Conservation (phyloP, 2,113 vertebrate genomes). For the Centrocercus urophasianus region DNA sequence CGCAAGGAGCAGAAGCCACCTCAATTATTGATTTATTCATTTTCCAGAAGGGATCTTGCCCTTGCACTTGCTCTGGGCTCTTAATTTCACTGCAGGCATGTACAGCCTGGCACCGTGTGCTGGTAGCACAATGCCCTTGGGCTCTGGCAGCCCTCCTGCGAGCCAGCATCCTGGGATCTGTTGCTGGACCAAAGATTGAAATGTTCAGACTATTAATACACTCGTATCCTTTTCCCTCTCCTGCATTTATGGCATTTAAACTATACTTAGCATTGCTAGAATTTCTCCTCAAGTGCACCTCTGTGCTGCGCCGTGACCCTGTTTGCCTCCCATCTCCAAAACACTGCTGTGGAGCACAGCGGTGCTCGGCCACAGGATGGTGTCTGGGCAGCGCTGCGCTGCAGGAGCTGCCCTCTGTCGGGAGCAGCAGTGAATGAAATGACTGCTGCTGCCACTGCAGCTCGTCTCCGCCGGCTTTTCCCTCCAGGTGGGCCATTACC, state of each 20-base stretch:
- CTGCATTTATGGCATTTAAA: constrained; percentile 26
- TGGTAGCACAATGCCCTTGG: background rate
- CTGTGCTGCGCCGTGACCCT: background rate
- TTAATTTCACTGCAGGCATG: background rate
- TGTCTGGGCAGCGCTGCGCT: background rate
- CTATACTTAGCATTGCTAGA: constrained; percentile 52
- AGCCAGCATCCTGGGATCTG: background rate
- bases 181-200: constrained; percentile 11
- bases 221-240: constrained; percentile 52
- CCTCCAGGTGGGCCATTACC: background rate
- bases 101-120: fast-evolving
- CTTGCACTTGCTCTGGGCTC: background rate
- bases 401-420: background rate
- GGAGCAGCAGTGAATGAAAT: background rate
- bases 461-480: fast-evolving
- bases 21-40: background rate
- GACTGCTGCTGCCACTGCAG: fast-evolving
- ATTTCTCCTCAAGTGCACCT: constrained; percentile 9
- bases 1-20: fast-evolving
- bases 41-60: background rate
- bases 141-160: background rate
- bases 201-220: constrained; percentile 71
- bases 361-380: fast-evolving
- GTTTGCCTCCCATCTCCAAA: constrained; percentile 14
- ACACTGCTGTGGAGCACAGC: fast-evolving